These are phyloP conservation scores for Drosophila austrosaltans DNA, from an alignment of 2,888 invertebrate genomes.

Conservation along the genomic window DNA sequence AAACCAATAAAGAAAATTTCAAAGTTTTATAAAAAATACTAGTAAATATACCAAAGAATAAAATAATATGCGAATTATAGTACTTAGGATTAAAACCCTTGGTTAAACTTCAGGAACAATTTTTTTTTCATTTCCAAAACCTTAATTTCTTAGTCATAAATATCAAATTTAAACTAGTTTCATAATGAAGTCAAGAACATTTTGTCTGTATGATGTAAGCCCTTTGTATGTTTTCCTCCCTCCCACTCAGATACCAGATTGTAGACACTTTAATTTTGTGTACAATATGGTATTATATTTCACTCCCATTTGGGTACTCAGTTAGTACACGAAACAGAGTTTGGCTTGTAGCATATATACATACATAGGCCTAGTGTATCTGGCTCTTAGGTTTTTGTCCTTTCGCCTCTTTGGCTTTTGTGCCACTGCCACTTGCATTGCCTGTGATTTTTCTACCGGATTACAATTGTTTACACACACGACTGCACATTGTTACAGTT, in stretches of 20 bases:
- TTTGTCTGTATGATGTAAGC: conserved; percentile 6
- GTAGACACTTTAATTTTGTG: conserved; percentile 13
- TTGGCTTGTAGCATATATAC: conserved; percentile 1
- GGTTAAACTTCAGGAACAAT: too few relatives aligned
- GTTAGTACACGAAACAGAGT: neutral
- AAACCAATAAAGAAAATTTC: too few relatives aligned
- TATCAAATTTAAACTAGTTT: neutral
- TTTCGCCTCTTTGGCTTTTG: conserved; percentile 29
- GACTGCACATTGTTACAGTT: conserved; percentile 77
- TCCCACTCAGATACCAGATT: neutral
- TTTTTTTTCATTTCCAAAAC: too few relatives aligned
- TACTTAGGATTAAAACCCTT: too few relatives aligned
- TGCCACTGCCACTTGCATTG: conserved; percentile 26
- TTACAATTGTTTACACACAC: conserved; percentile 78
- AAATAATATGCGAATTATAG: too few relatives aligned
- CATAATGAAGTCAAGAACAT: conserved; percentile 5
- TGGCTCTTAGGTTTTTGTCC: conserved; percentile 31
- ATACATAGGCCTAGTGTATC: conserved; percentile 31
- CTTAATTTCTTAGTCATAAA: neutral
- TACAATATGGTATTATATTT: conserved; percentile 41
- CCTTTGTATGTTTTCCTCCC: neutral
- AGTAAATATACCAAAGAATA: too few relatives aligned
- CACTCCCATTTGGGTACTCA: conserved; percentile 17
- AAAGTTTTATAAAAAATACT: too few relatives aligned
- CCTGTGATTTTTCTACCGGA: conserved; percentile 76